These are phyloP conservation scores for Oplegnathus fasciatus DNA, from an alignment of 2,113 vertebrate genomes.

Conservation along the genomic window DNA sequence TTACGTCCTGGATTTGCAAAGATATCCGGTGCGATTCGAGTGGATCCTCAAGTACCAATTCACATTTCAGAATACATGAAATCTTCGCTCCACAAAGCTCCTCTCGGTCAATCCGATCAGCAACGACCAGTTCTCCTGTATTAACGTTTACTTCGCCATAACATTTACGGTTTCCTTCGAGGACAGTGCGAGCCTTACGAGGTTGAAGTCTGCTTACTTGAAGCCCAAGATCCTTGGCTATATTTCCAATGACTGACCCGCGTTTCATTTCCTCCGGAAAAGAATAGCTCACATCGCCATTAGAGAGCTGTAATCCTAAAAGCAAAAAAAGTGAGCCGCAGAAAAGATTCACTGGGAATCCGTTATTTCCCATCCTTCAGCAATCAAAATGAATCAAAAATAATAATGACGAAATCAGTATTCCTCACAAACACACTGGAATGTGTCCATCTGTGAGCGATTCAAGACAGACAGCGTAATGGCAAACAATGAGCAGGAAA, in stretches of 20 bases:
- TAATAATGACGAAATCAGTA: accelerated
- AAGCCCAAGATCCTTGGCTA: slow-evolving; percentile 30
- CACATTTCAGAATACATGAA: neutral
- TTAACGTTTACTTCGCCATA: neutral
- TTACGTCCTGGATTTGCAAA: slow-evolving; percentile 81
- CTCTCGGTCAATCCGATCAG: slow-evolving; percentile 15
- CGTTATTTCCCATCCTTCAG: slow-evolving; percentile 12
- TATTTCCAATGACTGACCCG: slow-evolving; percentile 29
- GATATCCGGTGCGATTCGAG: slow-evolving; percentile 28
- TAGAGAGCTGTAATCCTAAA: neutral
- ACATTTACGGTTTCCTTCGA: neutral
- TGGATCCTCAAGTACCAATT: neutral
- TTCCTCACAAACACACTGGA: neutral
- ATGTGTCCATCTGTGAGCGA: neutral
- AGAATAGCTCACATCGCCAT: slow-evolving; percentile 16
- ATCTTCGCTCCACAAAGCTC: slow-evolving; percentile 12
- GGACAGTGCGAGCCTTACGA: slow-evolving; percentile 64
- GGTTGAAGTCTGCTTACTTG: neutral
- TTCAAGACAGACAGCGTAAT: neutral
- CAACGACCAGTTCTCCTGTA: neutral
- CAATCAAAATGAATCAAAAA: neutral
- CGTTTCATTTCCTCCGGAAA: slow-evolving; percentile 32
- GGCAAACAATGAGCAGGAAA: slow-evolving; percentile 30
- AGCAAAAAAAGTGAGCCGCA: neutral
- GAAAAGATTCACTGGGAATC: neutral